Evolutionary conservation across 2,113 vertebrate genomes (phyloP).

Genomic region (Canis aureus): DNA sequence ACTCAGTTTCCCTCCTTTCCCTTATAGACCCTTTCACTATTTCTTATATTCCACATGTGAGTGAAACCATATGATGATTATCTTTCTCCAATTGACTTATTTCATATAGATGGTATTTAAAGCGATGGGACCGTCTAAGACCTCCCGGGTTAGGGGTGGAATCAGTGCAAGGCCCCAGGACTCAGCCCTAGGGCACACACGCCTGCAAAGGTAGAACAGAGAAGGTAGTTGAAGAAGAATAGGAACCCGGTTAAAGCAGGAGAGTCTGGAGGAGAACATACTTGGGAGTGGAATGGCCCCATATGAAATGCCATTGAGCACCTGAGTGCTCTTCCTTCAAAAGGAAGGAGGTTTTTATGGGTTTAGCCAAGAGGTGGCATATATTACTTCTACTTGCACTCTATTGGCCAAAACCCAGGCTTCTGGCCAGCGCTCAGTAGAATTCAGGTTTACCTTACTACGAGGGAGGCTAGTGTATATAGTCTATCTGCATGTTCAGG

Average conservation of each 20-base stretch:
- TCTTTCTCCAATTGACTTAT: too few relatives aligned
- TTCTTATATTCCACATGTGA: too few relatives aligned
- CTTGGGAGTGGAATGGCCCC: too few relatives aligned
- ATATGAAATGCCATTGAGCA: background rate
- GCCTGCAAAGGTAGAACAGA: background rate
- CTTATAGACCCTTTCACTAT: too few relatives aligned
- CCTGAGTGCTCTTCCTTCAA: background rate
- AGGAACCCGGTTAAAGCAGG: background rate
- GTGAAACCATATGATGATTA: too few relatives aligned
- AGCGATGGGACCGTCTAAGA: background rate
- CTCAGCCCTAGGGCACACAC: background rate
- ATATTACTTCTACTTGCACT: background rate
- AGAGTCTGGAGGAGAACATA: background rate
- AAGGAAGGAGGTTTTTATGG: background rate
- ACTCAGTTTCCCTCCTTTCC: too few relatives aligned
- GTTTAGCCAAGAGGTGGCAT: background rate
- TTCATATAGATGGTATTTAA: background rate
- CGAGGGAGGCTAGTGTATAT: background rate
- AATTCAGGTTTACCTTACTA: background rate
- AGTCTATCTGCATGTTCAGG: background rate
- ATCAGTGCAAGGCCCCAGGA: background rate
- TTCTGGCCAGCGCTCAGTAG: background rate
- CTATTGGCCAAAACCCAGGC: background rate
- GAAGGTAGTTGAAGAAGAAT: background rate
- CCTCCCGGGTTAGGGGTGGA: background rate